Conservation (phyloP, 1,140 invertebrate genomes). For the Charaxes varanes region DNA sequence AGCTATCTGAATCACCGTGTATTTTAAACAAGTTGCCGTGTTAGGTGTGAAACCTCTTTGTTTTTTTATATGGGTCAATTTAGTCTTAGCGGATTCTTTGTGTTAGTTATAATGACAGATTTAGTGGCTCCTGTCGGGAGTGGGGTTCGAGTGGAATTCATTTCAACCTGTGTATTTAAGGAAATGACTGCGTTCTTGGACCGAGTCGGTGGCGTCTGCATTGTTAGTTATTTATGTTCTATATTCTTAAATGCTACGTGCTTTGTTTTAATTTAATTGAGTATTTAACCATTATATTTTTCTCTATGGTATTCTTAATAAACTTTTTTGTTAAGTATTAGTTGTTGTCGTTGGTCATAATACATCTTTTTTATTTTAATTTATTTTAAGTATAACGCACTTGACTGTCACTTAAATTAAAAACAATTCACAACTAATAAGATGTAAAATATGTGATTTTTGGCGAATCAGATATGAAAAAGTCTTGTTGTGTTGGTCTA, state of each 20-base stretch:
- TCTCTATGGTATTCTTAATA: no score
- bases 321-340: no score
- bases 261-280: no score
- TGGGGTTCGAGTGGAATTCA: constrained; percentile 8
- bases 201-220: neutral
- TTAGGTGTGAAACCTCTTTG: constrained; percentile 33
- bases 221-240: neutral
- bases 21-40: constrained; percentile 34
- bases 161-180: constrained; percentile 17
- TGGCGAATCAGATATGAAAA: no score
- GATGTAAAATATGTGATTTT: no score
- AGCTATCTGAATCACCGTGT: constrained; percentile 34
- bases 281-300: no score
- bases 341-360: no score
- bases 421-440: no score
- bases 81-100: constrained; percentile 35
- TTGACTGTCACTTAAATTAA: no score
- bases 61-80: constrained; percentile 40
- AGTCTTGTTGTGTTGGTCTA: no score
- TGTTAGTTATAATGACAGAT: constrained; percentile 32
- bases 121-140: constrained; percentile 18
- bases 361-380: no score
- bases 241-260: neutral
- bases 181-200: constrained; percentile 9
- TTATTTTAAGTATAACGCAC: no score